Conservation (phyloP, 1,140 invertebrate genomes). For the Lasaia peninsularis region DNA sequence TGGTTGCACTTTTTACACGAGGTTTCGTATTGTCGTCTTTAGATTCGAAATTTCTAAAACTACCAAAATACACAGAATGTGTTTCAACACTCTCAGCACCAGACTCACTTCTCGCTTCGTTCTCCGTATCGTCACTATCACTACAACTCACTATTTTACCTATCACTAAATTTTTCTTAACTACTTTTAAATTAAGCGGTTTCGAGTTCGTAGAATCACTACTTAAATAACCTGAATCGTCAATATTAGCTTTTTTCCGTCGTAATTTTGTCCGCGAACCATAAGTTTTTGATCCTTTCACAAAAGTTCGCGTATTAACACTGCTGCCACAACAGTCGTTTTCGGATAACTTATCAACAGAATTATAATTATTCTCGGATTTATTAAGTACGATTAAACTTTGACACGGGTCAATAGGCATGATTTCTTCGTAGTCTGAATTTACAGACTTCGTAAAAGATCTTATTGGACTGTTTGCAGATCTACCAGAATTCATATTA, state of each 20-base stretch:
- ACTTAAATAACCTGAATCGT: conserved; percentile 87
- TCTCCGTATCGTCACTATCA: conserved; percentile 85
- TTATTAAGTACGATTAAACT: conserved; percentile 8
- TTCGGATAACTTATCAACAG: conserved; percentile 11
- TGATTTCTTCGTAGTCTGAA: conserved; percentile 6
- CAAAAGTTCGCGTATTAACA: conserved; percentile 62
- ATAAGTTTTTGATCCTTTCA: conserved; percentile 43
- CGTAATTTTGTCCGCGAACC: conserved; percentile 40
- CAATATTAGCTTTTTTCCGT: conserved; percentile 59
- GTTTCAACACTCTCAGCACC: conserved; percentile 90
- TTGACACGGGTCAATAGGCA: conserved; percentile 1
- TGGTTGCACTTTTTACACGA: conserved; percentile 37
- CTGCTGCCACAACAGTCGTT: conserved; percentile 23
- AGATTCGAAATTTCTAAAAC: conserved; percentile 63
- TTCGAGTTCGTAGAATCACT: conserved; percentile 83
- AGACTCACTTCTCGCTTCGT: conserved; percentile 88
- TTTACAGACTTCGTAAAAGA: conserved; percentile 2
- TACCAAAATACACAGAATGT: conserved; percentile 87
- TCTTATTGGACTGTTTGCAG: not conserved
- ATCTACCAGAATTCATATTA: not conserved
- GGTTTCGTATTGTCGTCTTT: conserved; percentile 36
- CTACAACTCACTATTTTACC: conserved; percentile 75
- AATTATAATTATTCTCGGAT: not conserved
- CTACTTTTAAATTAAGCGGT: conserved; percentile 66
- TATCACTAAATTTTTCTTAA: conserved; percentile 55